Conservation (phyloP, 2,797 vertebrate species). For the Sebastes oblongus region DNA sequence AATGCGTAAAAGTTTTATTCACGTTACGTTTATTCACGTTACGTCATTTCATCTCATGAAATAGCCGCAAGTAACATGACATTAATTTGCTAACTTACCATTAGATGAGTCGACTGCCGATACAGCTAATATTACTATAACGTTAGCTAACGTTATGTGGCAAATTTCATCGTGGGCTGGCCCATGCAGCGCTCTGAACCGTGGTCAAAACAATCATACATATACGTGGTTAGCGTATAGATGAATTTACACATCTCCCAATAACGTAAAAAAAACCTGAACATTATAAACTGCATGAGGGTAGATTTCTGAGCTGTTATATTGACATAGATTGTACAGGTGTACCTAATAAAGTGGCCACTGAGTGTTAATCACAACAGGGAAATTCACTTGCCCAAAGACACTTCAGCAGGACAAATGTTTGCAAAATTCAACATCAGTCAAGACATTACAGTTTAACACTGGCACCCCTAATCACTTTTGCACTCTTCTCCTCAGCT, state of each 20-base stretch:
- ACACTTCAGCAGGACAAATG: constrained; percentile 20
- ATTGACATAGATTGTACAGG: background rate
- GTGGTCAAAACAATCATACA: no score
- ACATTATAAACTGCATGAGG: background rate
- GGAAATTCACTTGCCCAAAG: background rate
- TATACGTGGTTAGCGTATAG: no score
- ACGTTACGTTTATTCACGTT: no score
- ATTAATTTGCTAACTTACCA: no score
- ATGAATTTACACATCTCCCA: background rate
- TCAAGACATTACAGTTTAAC: background rate
- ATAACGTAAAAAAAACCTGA: background rate
- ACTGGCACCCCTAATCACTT: constrained; percentile 24
- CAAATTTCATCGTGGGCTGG: no score
- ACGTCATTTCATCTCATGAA: background rate
- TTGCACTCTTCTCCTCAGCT: constrained; percentile 4
- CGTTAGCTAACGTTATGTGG: no score
- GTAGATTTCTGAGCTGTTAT: background rate
- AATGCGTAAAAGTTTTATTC: background rate
- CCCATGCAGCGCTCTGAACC: no score
- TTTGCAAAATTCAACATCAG: background rate
- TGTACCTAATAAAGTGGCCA: background rate
- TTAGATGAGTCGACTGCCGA: no score
- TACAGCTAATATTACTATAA: no score
- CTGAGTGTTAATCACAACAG: background rate
- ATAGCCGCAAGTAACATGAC: background rate